Evolutionary conservation across 2,888 invertebrate genomes (phyloP).

Genomic region (Crioceris asparagi): DNA sequence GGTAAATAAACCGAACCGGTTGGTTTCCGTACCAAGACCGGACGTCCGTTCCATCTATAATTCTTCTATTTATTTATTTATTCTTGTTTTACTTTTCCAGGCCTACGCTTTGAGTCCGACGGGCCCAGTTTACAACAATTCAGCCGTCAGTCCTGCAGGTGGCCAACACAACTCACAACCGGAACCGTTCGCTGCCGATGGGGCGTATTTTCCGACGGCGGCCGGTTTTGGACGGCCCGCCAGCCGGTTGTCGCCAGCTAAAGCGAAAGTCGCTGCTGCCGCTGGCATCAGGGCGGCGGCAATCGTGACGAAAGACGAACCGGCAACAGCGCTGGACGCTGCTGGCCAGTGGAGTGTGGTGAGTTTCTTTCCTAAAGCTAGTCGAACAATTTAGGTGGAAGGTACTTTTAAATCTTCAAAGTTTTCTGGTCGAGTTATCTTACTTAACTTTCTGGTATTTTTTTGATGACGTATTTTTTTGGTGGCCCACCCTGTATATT

Average conservation of each 20-base stretch:
- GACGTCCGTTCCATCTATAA: too few relatives aligned
- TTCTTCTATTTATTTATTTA: too few relatives aligned
- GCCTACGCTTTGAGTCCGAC: slow-evolving; percentile 39
- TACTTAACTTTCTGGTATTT: too few relatives aligned
- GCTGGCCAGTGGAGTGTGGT: slow-evolving; percentile 39
- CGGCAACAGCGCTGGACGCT: slow-evolving; percentile 28
- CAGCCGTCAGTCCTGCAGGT: not conserved
- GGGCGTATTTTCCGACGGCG: slow-evolving; percentile 57
- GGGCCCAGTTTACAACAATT: slow-evolving; percentile 31
- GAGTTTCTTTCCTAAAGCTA: slow-evolving; percentile 27
- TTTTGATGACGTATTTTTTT: too few relatives aligned
- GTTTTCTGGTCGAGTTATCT: too few relatives aligned
- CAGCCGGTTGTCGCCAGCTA: slow-evolving; percentile 37
- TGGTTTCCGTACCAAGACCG: too few relatives aligned
- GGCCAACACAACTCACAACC: slow-evolving; percentile 38
- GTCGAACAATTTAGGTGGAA: too few relatives aligned
- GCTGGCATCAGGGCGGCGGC: slow-evolving; percentile 25
- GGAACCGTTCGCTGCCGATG: slow-evolving; percentile 50
- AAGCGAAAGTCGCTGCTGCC: slow-evolving; percentile 39
- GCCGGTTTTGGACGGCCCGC: slow-evolving; percentile 27
- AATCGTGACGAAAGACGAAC: slow-evolving; percentile 19
- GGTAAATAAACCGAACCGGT: too few relatives aligned
- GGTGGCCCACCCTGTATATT: too few relatives aligned
- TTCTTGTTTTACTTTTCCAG: slow-evolving; percentile 23
- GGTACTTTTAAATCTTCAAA: too few relatives aligned